These are phyloP conservation scores for Cyprinodon tularosa DNA, from an alignment of 2,113 vertebrate genomes.

Conservation along the genomic window DNA sequence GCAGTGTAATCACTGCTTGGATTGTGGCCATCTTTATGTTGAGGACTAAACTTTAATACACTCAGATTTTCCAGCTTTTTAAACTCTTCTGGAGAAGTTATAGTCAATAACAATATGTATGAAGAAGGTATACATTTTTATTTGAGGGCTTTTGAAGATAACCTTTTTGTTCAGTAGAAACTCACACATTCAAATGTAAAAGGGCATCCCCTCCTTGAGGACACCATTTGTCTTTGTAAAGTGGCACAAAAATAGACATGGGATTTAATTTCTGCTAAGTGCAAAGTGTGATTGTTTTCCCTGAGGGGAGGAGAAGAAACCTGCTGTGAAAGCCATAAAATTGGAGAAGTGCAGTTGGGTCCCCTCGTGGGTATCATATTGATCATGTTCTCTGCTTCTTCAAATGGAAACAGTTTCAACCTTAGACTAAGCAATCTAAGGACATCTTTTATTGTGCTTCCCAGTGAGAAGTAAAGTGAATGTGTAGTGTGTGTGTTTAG, in stretches of 20 bases:
- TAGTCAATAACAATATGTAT: background rate
- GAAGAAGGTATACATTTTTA: background rate
- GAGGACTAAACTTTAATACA: slow-evolving; percentile 15
- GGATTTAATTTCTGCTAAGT: slow-evolving; percentile 6
- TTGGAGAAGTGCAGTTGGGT: background rate
- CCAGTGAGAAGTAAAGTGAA: background rate
- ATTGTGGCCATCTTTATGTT: slow-evolving; percentile 24
- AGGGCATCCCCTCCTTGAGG: background rate
- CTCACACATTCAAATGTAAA: slow-evolving; percentile 1
- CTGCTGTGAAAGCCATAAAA: slow-evolving; percentile 17
- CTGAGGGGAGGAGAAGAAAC: background rate
- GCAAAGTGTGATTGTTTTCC: slow-evolving; percentile 18
- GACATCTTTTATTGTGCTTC: background rate
- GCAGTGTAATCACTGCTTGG: slow-evolving; percentile 1
- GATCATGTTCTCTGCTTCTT: background rate
- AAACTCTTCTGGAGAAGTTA: background rate
- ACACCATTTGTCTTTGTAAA: background rate
- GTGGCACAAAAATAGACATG: background rate
- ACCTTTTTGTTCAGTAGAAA: background rate
- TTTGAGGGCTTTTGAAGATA: background rate
- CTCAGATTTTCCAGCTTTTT: background rate
- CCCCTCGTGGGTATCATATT: slow-evolving; percentile 7
- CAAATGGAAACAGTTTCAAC: slow-evolving; percentile 20
- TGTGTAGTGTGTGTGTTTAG: background rate
- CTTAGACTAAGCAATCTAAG: slow-evolving; percentile 1